A percentile compares a stretch with the other conserved stretches of the same genome.
These are phyloP conservation scores for Pongo abelii DNA, from an alignment of 2,113 vertebrate species.

Conservation along the genomic window DNA sequence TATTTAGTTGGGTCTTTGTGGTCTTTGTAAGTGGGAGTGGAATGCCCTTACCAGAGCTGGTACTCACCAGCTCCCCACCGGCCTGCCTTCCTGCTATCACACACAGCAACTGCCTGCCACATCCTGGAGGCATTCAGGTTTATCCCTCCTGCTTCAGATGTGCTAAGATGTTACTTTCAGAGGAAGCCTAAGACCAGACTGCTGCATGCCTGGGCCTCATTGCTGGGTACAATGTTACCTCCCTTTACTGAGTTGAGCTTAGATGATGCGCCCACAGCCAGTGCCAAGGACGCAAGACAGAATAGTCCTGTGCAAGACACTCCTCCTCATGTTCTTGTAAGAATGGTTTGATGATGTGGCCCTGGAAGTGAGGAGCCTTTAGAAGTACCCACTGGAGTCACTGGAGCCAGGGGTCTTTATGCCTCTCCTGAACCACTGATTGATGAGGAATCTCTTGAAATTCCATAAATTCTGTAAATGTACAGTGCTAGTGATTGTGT, in stretches of 20 bases:
- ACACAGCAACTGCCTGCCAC: background rate
- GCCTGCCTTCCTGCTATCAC: background rate
- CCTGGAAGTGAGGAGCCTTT: background rate
- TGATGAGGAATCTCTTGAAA: background rate
- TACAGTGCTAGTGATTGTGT: background rate
- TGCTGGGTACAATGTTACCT: background rate
- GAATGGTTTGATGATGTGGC: background rate
- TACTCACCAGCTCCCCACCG: background rate
- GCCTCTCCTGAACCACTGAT: background rate
- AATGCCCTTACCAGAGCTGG: background rate
- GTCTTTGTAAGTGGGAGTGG: background rate
- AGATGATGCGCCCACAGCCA: background rate
- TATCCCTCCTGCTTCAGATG: background rate
- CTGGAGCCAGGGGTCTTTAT: background rate
- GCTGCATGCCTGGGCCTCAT: background rate
- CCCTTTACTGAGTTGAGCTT: background rate
- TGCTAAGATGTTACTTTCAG: background rate
- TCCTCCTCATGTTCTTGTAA: background rate
- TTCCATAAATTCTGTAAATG: background rate
- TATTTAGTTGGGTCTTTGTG: background rate
- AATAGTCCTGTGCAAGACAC: background rate
- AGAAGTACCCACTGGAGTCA: background rate
- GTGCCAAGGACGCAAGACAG: background rate
- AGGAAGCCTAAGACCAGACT: background rate
- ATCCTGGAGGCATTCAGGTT: background rate